phyloP scores from a whole-genome alignment of 2,797 vertebrate genomes.

The Cossypha heuglini region DNA sequence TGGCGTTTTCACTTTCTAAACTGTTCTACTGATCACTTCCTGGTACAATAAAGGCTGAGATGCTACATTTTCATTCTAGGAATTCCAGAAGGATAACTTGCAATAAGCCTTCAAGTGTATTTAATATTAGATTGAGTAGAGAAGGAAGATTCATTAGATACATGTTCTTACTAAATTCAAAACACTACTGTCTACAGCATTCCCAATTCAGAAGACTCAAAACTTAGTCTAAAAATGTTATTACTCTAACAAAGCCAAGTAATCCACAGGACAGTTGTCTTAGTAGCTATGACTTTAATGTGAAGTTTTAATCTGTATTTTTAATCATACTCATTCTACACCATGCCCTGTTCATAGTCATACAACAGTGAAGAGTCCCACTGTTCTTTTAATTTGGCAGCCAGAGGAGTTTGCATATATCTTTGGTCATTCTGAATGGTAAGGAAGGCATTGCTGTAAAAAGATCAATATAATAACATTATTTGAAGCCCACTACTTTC shows the following conservation, averaged over 20 bases:
- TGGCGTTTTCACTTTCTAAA: neutral
- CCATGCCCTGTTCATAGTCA: neutral
- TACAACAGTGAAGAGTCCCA: rapidly evolving
- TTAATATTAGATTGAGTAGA: neutral
- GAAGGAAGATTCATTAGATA: neutral
- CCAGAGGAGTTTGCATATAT: neutral
- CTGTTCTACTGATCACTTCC: neutral
- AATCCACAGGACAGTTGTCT: neutral
- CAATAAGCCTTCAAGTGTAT: neutral
- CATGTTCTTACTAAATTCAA: neutral
- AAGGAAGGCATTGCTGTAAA: neutral
- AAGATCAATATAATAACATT: neutral
- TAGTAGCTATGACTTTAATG: neutral
- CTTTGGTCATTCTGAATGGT: neutral
- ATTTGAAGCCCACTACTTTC: neutral
- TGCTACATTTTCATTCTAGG: neutral
- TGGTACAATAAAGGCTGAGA: neutral
- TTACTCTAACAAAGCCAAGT: neutral
- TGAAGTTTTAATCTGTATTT: neutral
- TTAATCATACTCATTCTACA: neutral
- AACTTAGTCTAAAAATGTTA: neutral
- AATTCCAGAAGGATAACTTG: neutral
- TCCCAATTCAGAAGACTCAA: neutral
- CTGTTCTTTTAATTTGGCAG: neutral
- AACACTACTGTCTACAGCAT: neutral